Conservation (phyloP, 2,888 invertebrate species). For the Heliconius ismenius region DNA sequence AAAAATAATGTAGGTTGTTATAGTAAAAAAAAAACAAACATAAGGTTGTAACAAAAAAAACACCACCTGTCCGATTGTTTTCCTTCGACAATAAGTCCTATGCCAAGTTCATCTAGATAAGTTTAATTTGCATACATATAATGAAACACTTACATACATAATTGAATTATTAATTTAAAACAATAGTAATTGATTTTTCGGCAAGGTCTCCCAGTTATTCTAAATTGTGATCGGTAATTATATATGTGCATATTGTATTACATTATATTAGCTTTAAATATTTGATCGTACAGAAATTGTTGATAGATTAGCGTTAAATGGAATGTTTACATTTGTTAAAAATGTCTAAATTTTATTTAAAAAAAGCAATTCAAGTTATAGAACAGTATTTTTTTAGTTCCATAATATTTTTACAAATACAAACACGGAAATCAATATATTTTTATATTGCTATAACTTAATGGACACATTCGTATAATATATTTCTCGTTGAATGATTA, state of each 20-base stretch:
- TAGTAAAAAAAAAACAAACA: constrained; percentile 18
- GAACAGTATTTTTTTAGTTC: neutral
- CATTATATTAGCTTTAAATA: neutral
- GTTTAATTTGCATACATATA: constrained; percentile 57
- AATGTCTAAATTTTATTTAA: neutral
- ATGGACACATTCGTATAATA: constrained; percentile 2
- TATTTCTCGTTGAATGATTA: constrained; percentile 9
- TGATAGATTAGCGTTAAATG: neutral
- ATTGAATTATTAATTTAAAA: constrained; percentile 49
- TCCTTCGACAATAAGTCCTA: constrained; percentile 52
- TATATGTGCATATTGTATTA: neutral
- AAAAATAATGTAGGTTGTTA: neutral
- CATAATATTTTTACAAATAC: too few relatives aligned
- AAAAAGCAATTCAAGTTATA: neutral
- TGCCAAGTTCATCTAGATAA: constrained; percentile 60
- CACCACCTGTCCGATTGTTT: constrained; percentile 45
- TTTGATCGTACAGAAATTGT: neutral
- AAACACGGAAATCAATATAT: neutral
- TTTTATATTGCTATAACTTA: neutral
- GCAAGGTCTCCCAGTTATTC: constrained; percentile 45
- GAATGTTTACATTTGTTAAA: neutral
- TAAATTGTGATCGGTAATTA: constrained; percentile 13
- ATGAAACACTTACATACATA: constrained; percentile 51
- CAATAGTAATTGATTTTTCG: constrained; percentile 50
- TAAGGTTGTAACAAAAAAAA: constrained; percentile 6